Evolutionary conservation across 2,888 invertebrate genomes (phyloP).

Genomic region (Pachliopta kotzebuea): DNA sequence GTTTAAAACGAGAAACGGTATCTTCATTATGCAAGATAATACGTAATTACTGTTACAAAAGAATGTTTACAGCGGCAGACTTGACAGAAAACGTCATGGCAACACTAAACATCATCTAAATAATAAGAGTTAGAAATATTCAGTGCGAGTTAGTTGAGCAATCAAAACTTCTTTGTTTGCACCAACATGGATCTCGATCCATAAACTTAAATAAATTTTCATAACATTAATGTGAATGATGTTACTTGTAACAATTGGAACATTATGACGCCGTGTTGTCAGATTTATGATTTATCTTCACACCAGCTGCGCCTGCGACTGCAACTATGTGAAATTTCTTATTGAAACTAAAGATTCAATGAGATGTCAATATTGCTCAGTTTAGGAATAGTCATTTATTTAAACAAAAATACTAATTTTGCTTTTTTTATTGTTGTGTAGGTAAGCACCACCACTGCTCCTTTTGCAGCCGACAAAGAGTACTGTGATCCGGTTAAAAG

Average conservation of each 20-base stretch:
- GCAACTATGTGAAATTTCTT: too few species aligned
- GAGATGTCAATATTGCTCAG: too few species aligned
- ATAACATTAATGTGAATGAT: slow-evolving; percentile 29
- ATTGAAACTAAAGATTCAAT: too few species aligned
- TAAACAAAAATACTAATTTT: too few species aligned
- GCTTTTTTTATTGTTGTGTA: too few species aligned
- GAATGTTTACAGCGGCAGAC: slow-evolving; percentile 16
- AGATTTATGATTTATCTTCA: background rate
- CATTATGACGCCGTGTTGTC: slow-evolving; percentile 1
- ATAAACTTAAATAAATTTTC: slow-evolving; percentile 46
- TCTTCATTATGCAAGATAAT: slow-evolving; percentile 5
- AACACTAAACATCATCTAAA: slow-evolving; percentile 49
- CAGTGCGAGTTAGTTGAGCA: slow-evolving; percentile 59
- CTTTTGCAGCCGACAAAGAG: too few species aligned
- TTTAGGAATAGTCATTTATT: too few species aligned
- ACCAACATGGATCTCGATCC: slow-evolving; percentile 53
- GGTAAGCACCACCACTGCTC: too few species aligned
- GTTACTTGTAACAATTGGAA: slow-evolving; percentile 2
- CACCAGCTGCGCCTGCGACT: too few species aligned
- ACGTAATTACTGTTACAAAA: slow-evolving; percentile 3
- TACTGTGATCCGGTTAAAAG: too few species aligned
- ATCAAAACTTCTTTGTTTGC: slow-evolving; percentile 42
- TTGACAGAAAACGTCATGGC: slow-evolving; percentile 35
- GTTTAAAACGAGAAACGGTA: background rate
- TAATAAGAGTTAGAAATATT: slow-evolving; percentile 69